Percentiles rank a stretch among this genome's conserved stretches.
These are phyloP conservation scores for Corythaixoides concolor DNA, from an alignment of 2,113 vertebrate genomes.

Conservation along the genomic window DNA sequence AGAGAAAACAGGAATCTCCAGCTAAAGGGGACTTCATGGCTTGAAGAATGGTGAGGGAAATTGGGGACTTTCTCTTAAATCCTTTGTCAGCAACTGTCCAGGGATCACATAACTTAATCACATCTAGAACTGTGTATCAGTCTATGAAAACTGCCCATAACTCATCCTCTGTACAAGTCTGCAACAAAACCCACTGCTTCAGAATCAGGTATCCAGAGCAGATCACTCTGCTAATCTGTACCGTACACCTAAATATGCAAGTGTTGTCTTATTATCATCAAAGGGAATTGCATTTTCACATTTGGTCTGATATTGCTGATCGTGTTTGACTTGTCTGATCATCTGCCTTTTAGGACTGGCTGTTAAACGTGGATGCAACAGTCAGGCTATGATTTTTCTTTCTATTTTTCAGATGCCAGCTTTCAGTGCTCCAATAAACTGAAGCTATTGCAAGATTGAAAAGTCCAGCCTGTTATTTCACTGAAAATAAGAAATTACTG, in stretches of 20 bases:
- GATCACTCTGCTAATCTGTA: background rate
- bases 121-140: background rate
- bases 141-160: background rate
- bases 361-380: background rate
- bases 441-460: background rate
- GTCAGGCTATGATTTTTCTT: background rate
- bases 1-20: background rate
- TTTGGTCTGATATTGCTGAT: background rate
- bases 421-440: background rate
- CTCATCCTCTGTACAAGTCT: background rate
- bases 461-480: background rate
- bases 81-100: background rate
- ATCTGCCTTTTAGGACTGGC: background rate
- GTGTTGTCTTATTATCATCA: background rate
- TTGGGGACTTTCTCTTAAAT: background rate
- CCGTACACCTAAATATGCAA: fast-evolving
- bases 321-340: background rate
- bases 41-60: background rate
- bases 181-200: background rate
- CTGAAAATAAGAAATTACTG: background rate
- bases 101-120: background rate
- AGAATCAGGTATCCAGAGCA: background rate
- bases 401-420: background rate
- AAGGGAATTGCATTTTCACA: background rate
- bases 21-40: background rate